Evolutionary conservation across 2,113 vertebrate species (phyloP), one percentile per base, ranked within the genome.

Genomic region (Anser brachyrhynchus): DNA sequence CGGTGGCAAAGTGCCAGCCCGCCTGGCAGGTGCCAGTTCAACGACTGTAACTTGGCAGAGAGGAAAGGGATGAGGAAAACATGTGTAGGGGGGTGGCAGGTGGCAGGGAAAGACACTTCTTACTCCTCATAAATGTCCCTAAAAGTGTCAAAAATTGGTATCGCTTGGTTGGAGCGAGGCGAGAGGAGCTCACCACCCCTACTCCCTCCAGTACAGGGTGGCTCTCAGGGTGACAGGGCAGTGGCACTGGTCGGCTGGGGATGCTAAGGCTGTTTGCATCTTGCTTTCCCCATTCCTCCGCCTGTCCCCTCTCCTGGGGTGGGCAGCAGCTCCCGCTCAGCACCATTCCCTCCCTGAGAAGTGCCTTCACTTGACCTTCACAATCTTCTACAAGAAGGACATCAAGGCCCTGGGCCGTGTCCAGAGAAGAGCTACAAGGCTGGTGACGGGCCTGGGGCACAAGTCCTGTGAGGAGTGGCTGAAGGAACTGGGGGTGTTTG

Each of bases 201-300:
- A 12, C 26, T 9, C 14, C 31, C 19, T 72, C 22, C 31, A 3
- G 6, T 20, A 33, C 25, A 19, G 25, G 6, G 39, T 11, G 52
- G 11, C 12, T 16, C 29, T 4, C 26, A 17, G 11, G 20, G 37
- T 0, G 6, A 26, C 4, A 10, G 10, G 10, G 26, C 0, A 2
- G 16, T 5, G 5, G 9, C 22, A 14, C 1, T 3, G 17, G 8
- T 28, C 9, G 1, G 2, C 4, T 29, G 7, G 5, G 5, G 26
- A 4, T 10, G 18, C 3, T 33, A 28, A 49, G 57, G 52, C 21
- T 29, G 33, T 20, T 73, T 44, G 49, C 13, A 21, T 33, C 54
- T 33, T 1, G 1, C 22, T 8, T 20, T 20, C 26, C 4, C 25
- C 21, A 2, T 20, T 67, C 62, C 18, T 26, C 0, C 4, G 5